Evolutionary conservation across 2,113 vertebrate species (phyloP).

Genomic region (Amphilophus citrinellus): DNA sequence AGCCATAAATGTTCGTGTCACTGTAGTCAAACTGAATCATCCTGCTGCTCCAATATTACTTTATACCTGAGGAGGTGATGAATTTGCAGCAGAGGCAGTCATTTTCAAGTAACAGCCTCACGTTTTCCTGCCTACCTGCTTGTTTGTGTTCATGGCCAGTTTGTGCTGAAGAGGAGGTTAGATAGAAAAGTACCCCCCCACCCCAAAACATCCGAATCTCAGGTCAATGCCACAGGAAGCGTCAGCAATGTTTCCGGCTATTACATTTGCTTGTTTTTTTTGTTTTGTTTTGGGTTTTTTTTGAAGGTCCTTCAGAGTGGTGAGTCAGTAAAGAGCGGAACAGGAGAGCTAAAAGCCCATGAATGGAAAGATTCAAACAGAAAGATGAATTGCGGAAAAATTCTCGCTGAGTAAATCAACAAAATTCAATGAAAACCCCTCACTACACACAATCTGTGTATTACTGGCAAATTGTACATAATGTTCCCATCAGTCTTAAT

Average conservation of each 20-base stretch:
- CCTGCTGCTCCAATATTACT: background rate
- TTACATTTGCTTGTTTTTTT: slow-evolving; percentile 30
- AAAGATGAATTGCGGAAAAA: slow-evolving; percentile 20
- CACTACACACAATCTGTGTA: background rate
- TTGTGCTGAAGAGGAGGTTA: slow-evolving; percentile 6
- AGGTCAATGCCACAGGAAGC: slow-evolving; percentile 60
- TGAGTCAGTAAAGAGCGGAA: slow-evolving; percentile 53
- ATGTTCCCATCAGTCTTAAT: background rate
- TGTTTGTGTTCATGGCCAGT: slow-evolving; percentile 12
- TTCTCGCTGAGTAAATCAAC: background rate
- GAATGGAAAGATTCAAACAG: slow-evolving; percentile 12
- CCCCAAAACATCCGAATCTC: background rate
- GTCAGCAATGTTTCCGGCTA: slow-evolving; percentile 45
- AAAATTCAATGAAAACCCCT: background rate
- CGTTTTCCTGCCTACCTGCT: background rate
- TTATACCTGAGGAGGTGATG: background rate
- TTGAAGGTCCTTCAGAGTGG: slow-evolving; percentile 49
- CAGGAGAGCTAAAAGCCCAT: background rate
- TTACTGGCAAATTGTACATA: background rate
- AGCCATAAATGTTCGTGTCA: background rate
- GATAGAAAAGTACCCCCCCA: background rate
- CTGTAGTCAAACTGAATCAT: background rate
- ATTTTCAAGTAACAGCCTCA: background rate
- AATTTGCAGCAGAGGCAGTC: background rate
- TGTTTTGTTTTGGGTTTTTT: slow-evolving; percentile 7